Percentiles rank a stretch among this genome's conserved stretches.
phyloP scores from a whole-genome alignment of 2,888 invertebrate genomes.

The Zootermopsis nevadensis region DNA sequence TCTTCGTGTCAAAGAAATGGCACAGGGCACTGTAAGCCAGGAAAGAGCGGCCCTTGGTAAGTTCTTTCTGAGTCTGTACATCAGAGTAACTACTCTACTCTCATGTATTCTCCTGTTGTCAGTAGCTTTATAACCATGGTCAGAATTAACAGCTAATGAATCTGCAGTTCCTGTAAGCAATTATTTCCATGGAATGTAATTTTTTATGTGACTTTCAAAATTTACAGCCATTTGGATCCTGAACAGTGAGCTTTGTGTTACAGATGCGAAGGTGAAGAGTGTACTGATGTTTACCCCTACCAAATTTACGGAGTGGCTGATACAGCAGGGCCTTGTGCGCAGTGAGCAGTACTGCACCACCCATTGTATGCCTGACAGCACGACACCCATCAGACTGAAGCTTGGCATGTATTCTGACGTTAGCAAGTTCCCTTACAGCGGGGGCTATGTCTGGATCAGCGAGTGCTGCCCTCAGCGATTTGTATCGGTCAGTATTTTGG shows the following conservation, averaged over 20 bases:
- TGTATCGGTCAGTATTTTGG: constrained; percentile 71
- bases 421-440: constrained; percentile 86
- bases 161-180: too few relatives aligned
- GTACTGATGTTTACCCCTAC: constrained; percentile 84
- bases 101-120: too few relatives aligned
- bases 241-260: constrained; percentile 17
- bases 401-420: constrained; percentile 89
- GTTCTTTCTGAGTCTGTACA: constrained; percentile 17
- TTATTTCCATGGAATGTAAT: too few relatives aligned
- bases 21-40: constrained; percentile 59
- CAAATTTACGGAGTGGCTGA: constrained; percentile 90
- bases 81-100: too few relatives aligned
- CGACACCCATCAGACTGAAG: constrained; percentile 72
- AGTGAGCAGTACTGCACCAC: constrained; percentile 82
- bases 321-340: constrained; percentile 84
- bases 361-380: constrained; percentile 64
- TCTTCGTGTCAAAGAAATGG: constrained; percentile 75
- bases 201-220: too few relatives aligned
- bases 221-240: too few relatives aligned
- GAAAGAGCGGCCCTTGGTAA: constrained; percentile 64
- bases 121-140: too few relatives aligned
- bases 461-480: constrained; percentile 87
- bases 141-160: too few relatives aligned
- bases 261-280: constrained; percentile 83
- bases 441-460: constrained; percentile 92